phyloP scores from a whole-genome alignment of 2,888 invertebrate genomes.

The Ornithoptera priamus region DNA sequence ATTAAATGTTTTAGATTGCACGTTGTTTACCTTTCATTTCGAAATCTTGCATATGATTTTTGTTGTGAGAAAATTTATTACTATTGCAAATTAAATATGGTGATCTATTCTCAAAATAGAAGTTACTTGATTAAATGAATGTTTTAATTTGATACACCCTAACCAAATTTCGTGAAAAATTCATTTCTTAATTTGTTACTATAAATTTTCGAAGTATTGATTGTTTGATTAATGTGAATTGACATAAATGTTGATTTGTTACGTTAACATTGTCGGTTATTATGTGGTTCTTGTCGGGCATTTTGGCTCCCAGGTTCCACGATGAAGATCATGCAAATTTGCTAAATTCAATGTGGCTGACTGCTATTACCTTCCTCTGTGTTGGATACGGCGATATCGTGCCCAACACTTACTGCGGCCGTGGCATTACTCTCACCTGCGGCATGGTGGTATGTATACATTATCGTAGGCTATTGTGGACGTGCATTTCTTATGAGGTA shows the following conservation, averaged over 20 bases:
- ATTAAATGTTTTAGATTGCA: conserved; percentile 76
- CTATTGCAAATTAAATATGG: conserved; percentile 62
- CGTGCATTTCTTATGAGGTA: conserved; percentile 43
- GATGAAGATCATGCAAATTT: conserved; percentile 99
- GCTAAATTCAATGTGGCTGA: conserved; percentile 99
- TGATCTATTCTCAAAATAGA: conserved; percentile 13
- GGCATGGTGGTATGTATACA: conserved; percentile 98
- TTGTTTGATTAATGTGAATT: conserved; percentile 4
- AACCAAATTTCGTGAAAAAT: not conserved
- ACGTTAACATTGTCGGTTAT: conserved; percentile 55
- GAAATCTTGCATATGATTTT: conserved; percentile 59
- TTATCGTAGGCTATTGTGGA: conserved; percentile 61
- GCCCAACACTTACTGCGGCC: conserved; percentile 99
- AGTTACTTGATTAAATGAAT: conserved; percentile 5
- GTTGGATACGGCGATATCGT: conserved; percentile 99
- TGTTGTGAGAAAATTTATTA: conserved; percentile 60
- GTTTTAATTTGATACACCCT: conserved; percentile 4
- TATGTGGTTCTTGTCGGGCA: conserved; percentile 78
- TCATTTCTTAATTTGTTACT: not conserved
- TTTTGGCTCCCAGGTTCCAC: conserved; percentile 91
- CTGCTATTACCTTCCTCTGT: conserved; percentile 99
- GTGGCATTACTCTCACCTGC: conserved; percentile 98
- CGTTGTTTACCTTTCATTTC: conserved; percentile 64
- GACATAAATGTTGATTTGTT: conserved; percentile 9
- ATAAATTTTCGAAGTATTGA: not conserved